phyloP scores from a whole-genome alignment of 2,888 invertebrate genomes.

The Quadroppia sp. region DNA sequence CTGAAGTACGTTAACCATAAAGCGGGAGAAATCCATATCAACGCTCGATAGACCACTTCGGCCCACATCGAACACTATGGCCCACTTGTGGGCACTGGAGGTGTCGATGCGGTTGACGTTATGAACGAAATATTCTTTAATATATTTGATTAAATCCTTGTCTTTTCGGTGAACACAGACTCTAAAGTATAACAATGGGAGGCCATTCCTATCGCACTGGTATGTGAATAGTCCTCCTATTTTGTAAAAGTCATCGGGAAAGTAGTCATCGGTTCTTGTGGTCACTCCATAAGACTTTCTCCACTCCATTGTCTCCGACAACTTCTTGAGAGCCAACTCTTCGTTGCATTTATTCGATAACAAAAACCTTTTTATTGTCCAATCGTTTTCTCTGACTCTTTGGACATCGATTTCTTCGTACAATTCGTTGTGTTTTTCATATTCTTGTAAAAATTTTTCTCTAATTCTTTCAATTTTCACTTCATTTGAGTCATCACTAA shows the following conservation, averaged over 20 bases:
- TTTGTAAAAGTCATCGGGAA: constrained; percentile 37
- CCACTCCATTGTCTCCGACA: constrained; percentile 3
- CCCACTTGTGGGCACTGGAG: not conserved
- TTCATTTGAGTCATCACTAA: not conserved
- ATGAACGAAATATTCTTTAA: constrained; percentile 33
- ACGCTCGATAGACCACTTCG: constrained; percentile 26
- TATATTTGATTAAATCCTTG: not conserved
- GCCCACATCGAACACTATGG: constrained; percentile 5
- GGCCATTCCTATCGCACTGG: constrained; percentile 14
- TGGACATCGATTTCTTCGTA: constrained; percentile 32
- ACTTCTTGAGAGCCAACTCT: constrained; percentile 18
- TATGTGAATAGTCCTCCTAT: constrained; percentile 26
- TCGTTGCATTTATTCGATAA: not conserved
- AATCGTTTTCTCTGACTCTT: not conserved
- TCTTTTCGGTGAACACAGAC: constrained; percentile 33
- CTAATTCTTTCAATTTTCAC: not conserved
- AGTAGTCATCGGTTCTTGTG: constrained; percentile 31
- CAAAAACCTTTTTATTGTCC: not conserved
- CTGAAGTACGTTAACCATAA: constrained; percentile 10
- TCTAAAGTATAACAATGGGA: constrained; percentile 22
- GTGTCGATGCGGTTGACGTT: constrained; percentile 22
- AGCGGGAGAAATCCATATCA: constrained; percentile 35
- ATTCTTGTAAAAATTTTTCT: not conserved
- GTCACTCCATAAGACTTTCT: constrained; percentile 23
- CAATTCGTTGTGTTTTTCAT: not conserved